phyloP scores from a whole-genome alignment of 2,888 invertebrate genomes.

The Cistogaster globosa region DNA sequence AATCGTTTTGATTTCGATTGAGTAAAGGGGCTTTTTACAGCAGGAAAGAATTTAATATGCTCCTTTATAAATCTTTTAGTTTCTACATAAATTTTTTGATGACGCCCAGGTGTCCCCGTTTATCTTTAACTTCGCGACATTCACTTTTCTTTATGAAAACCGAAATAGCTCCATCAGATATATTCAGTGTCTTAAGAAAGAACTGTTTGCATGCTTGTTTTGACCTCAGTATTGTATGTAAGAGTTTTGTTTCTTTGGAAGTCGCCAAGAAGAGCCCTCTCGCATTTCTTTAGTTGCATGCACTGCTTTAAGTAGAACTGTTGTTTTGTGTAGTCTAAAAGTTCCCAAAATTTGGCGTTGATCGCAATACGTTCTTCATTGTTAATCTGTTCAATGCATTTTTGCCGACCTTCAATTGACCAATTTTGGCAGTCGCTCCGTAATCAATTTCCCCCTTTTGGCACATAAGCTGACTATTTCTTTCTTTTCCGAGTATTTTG shows the following conservation, averaged over 20 bases:
- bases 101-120: constrained; percentile 18
- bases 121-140: constrained; percentile 20
- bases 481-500: constrained; percentile 17
- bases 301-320: constrained; percentile 14
- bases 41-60: constrained; percentile 32
- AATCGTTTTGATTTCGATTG: constrained; percentile 29
- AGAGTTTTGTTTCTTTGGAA: constrained; percentile 21
- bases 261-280: constrained; percentile 31
- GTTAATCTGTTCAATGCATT: constrained; percentile 2
- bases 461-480: background rate
- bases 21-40: constrained; percentile 20
- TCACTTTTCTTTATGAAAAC: constrained; percentile 34
- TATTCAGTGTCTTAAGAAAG: constrained; percentile 26
- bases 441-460: too few species aligned
- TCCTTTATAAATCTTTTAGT: constrained; percentile 24
- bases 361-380: constrained; percentile 9
- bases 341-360: constrained; percentile 27
- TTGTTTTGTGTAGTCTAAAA: constrained; percentile 32
- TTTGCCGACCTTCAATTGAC: too few species aligned
- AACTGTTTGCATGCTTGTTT: constrained; percentile 13
- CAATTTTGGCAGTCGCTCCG: too few species aligned
- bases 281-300: constrained; percentile 29
- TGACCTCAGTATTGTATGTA: constrained; percentile 18
- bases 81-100: background rate
- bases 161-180: constrained; percentile 31